phyloP scores from a whole-genome alignment of 2,113 vertebrate species.

The Mirounga angustirostris region DNA sequence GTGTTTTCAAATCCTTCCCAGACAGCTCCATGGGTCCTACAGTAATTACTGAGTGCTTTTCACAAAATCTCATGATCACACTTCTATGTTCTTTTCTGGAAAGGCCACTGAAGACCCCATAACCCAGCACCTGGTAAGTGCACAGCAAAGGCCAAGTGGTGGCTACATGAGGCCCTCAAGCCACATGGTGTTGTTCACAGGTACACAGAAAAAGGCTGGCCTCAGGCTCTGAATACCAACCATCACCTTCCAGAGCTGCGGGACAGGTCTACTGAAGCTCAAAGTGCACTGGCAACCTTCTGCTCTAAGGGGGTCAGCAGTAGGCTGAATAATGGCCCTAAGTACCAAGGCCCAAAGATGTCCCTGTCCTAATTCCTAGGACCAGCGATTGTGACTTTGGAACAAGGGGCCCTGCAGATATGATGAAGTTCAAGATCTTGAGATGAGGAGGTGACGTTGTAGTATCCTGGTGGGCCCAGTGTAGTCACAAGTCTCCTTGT shows the following conservation, averaged over 20 bases:
- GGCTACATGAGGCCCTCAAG: not conserved
- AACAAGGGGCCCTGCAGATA: not conserved
- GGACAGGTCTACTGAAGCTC: not conserved
- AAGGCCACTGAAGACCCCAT: conserved; percentile 70
- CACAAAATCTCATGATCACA: conserved; percentile 66
- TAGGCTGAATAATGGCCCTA: not conserved
- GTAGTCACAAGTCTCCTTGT: not conserved
- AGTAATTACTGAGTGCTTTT: conserved; percentile 51
- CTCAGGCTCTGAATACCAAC: not conserved
- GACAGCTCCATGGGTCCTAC: conserved; percentile 62
- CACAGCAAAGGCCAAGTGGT: conserved; percentile 41
- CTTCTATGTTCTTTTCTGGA: conserved; percentile 66
- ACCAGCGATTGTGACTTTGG: not conserved
- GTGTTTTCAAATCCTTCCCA: conserved; percentile 43
- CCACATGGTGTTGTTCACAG: not conserved
- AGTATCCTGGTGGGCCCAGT: accelerated
- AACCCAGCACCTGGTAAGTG: conserved; percentile 5
- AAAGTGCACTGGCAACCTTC: not conserved
- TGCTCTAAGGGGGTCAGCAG: not conserved
- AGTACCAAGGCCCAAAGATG: not conserved
- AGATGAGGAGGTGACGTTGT: not conserved
- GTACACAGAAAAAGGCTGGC: not conserved
- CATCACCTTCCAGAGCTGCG: not conserved
- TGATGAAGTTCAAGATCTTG: not conserved
- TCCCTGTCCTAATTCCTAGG: not conserved